A percentile compares a stretch with the other conserved stretches of the same genome.
Conservation (phyloP, 2,113 vertebrate species). For the Rhinolophus sinicus region DNA sequence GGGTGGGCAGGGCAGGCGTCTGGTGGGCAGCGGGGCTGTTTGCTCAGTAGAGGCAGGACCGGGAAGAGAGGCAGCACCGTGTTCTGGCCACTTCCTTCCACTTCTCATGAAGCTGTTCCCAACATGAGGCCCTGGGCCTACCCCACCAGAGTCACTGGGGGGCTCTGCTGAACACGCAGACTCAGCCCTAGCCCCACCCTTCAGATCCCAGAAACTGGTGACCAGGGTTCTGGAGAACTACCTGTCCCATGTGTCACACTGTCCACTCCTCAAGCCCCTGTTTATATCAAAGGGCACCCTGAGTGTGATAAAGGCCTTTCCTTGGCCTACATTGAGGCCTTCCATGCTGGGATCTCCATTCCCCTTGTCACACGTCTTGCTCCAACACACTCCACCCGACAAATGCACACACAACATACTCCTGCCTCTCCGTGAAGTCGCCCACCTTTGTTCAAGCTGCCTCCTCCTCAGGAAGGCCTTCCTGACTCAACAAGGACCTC, state of each 20-base stretch:
- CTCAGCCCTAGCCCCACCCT: background rate
- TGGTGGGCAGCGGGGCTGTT: fast-evolving
- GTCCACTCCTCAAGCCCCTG: background rate
- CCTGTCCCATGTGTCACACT: fast-evolving
- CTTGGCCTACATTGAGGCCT: fast-evolving
- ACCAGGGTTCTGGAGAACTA: background rate
- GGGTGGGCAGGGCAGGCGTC: background rate
- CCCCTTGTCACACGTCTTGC: fast-evolving
- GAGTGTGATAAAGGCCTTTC: background rate
- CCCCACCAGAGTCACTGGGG: background rate
- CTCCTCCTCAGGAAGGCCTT: background rate
- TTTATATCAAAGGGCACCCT: background rate
- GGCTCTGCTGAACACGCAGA: background rate
- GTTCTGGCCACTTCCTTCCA: no score
- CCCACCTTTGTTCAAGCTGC: background rate
- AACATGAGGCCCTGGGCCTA: background rate
- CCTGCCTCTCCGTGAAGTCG: no score
- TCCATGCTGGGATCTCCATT: fast-evolving
- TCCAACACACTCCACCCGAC: background rate
- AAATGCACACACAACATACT: no score
- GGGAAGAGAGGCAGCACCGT: fast-evolving
- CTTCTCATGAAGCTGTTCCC: background rate
- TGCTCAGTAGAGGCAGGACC: background rate
- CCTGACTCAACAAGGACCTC: background rate
- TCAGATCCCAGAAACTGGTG: background rate